A percentile compares a stretch with the other conserved stretches of the same genome.
These are phyloP conservation scores for Theristus sp. DNA, from an alignment of 2,888 invertebrate species.

Conservation along the genomic window DNA sequence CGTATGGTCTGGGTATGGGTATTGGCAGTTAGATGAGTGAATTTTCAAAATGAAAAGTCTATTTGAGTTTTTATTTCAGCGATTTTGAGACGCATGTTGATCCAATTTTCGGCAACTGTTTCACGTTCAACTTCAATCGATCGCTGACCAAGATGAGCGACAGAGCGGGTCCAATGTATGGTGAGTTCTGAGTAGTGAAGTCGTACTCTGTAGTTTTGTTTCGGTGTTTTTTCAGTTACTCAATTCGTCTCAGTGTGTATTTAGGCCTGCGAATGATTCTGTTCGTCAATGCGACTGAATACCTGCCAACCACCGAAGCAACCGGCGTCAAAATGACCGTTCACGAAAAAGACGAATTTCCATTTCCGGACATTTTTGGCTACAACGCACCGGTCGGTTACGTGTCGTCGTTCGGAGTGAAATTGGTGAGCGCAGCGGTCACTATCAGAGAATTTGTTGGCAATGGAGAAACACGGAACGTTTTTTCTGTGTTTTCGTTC, in stretches of 20 bases:
- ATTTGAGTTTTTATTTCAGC: too few species aligned
- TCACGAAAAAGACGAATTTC: conserved; percentile 21
- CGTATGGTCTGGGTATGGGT: conserved; percentile 9
- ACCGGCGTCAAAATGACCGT: conserved; percentile 22
- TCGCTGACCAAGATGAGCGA: conserved; percentile 16
- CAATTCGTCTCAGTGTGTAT: too few species aligned
- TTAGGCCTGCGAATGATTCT: conserved; percentile 19
- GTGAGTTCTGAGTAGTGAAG: background rate
- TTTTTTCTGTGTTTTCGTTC: too few species aligned
- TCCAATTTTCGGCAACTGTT: conserved; percentile 16
- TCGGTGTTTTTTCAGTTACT: too few species aligned
- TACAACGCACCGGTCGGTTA: conserved; percentile 23
- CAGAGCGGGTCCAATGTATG: conserved; percentile 25
- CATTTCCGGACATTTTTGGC: conserved; percentile 22
- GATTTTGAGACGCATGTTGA: conserved; percentile 21
- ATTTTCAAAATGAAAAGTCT: too few species aligned
- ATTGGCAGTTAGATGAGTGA: background rate
- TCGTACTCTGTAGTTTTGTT: too few species aligned
- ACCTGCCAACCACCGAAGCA: conserved; percentile 25
- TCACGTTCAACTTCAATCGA: conserved; percentile 12
- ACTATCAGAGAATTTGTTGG: too few species aligned
- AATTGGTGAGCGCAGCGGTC: conserved; percentile 15
- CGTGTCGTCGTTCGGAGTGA: conserved; percentile 20
- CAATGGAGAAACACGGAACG: too few species aligned
- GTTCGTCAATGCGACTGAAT: conserved; percentile 22